Conservation (phyloP, 2,888 invertebrate species). For the Archaeoteleia sp. region DNA sequence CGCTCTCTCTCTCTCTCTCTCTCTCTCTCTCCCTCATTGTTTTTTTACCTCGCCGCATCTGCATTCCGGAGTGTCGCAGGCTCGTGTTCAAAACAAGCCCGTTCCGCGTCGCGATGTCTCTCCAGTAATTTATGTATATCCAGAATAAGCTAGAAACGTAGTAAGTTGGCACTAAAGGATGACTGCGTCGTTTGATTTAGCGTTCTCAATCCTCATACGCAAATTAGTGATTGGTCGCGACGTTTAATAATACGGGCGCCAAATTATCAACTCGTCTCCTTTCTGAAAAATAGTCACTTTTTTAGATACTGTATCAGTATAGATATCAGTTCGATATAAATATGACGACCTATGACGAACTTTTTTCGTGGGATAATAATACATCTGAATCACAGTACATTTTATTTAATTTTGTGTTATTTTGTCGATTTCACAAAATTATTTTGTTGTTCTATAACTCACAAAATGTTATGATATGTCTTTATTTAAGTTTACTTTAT, state of each 20-base stretch:
- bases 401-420: too few relatives aligned
- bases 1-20: conserved; percentile 8
- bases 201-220: conserved; percentile 18
- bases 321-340: too few relatives aligned
- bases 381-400: too few relatives aligned
- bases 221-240: conserved; percentile 14
- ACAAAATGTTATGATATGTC: too few relatives aligned
- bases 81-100: conserved; percentile 41
- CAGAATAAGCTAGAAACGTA: conserved; percentile 40
- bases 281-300: too few relatives aligned
- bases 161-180: conserved; percentile 32
- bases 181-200: conserved; percentile 27
- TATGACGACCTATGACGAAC: too few relatives aligned
- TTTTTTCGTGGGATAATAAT: too few relatives aligned
- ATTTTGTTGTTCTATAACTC: too few relatives aligned
- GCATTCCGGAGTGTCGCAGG: conserved; percentile 45
- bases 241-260: too few relatives aligned
- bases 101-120: conserved; percentile 44
- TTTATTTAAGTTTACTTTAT: too few relatives aligned
- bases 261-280: background rate
- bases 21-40: conserved; percentile 9
- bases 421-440: too few relatives aligned
- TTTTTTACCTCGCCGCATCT: conserved; percentile 24
- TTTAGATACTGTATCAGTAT: too few relatives aligned
- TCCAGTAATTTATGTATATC: conserved; percentile 40